Base-by-base conservation (phyloP, 92 coral and sea anemone species). In the Epizoanthus fatuus region DNA sequence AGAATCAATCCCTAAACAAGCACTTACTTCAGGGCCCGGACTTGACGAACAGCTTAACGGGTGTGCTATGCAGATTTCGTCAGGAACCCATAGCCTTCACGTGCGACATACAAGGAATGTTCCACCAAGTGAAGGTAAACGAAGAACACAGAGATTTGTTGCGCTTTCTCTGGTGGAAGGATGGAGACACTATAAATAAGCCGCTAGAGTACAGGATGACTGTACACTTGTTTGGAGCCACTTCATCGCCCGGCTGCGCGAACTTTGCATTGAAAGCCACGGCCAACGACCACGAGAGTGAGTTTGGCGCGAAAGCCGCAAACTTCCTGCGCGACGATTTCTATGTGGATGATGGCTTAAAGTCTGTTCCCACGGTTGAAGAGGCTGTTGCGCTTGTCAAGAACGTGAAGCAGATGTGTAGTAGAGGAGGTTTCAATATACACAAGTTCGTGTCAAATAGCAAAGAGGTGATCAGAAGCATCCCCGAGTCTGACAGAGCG, bases 21-120 rank as follows among this genome's bases (percentile, higher is more conserved):
- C 94, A 91, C 51, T 86, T 87, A 38, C 72, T 91, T 39, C 89
- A 87, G 79, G 92, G 94, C 32, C 94, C 94, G 4, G 88, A 86
- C 87, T 80, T 88, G 64, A 91, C 94, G 39, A 87, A 91, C 83
- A 91, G 64, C 75, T 72, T 91, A 77, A 59, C 87, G 9, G 94
- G 89, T 1, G 92, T 91, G 25, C 83, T 87, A 11, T 73, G 80
- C 72, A 44, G 94, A 56, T 91, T 91, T 65, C 49, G 87, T 3
- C 68, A 69, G n/a, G 74, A 83, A 59, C 81, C 80, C 9, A 22
- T 87, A 25, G 91, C 91, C 72, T 60, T 91, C 14, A 91, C 83
- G 58, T 91, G 91, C 70, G 89, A 91, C 69, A 87, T 91, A 5
- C 82, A 91, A 63, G 91, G 76, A 38, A 87, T 83, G 91, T 91